Conservation (phyloP, 2,797 vertebrate species). For the Mus spretus region DNA sequence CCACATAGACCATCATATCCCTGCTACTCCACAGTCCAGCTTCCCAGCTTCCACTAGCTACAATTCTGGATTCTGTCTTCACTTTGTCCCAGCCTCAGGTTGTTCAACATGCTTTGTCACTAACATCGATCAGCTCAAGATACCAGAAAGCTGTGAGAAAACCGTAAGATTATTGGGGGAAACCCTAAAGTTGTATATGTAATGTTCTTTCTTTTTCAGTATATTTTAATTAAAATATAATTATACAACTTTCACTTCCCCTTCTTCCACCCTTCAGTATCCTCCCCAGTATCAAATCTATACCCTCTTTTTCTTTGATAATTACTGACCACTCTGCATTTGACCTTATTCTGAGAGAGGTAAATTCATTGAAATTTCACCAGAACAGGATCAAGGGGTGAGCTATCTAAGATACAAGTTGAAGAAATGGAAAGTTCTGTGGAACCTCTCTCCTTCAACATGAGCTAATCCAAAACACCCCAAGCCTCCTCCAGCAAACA, state of each 20-base stretch:
- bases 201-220: neutral
- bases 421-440: neutral
- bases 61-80: neutral
- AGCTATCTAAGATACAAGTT: neutral
- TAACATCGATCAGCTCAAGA: neutral
- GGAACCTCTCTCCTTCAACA: neutral
- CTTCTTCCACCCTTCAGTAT: neutral
- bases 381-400: neutral
- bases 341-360: neutral
- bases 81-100: neutral
- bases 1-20: neutral
- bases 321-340: neutral
- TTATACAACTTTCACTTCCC: neutral
- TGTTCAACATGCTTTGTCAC: neutral
- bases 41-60: neutral
- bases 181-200: constrained; percentile 3
- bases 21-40: neutral
- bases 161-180: neutral
- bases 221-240: neutral
- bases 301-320: neutral
- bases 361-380: neutral
- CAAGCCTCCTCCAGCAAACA: neutral
- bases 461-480: neutral
- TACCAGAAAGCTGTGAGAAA: neutral
- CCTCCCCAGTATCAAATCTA: neutral